Conservation (phyloP, 2,888 invertebrate genomes). For the Cataglyphis altisquamis region DNA sequence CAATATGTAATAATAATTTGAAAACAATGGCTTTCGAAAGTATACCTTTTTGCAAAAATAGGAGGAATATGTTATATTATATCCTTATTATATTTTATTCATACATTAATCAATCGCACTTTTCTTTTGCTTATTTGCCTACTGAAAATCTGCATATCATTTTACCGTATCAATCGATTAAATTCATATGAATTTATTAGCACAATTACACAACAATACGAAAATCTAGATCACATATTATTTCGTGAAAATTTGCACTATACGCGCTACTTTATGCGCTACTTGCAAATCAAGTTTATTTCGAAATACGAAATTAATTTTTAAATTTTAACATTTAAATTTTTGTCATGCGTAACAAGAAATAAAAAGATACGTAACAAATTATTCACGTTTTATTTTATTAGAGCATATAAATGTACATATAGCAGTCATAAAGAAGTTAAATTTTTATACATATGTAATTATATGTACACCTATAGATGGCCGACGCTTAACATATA, state of each 20-base stretch:
- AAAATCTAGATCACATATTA: conserved; percentile 28
- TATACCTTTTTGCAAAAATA: background rate
- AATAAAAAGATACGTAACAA: conserved; percentile 49
- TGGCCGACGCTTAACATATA: conserved; percentile 49
- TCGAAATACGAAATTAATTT: background rate
- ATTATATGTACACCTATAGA: conserved; percentile 60
- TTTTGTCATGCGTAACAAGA: background rate
- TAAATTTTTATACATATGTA: conserved; percentile 59
- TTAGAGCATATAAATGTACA: conserved; percentile 81
- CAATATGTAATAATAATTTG: background rate
- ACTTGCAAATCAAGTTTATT: background rate
- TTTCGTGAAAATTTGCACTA: background rate
- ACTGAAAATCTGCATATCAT: conserved; percentile 18
- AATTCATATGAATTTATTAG: conserved; percentile 14
- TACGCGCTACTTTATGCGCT: background rate
- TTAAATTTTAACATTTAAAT: background rate
- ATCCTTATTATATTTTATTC: conserved; percentile 13
- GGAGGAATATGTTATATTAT: background rate
- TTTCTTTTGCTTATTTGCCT: conserved; percentile 15
- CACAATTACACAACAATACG: conserved; percentile 31
- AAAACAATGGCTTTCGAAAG: background rate
- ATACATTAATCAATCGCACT: conserved; percentile 7
- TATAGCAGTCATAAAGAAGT: conserved; percentile 76
- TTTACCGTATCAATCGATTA: conserved; percentile 36
- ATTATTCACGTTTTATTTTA: conserved; percentile 73